Conservation (phyloP, 2,888 invertebrate species). For the Himalopsyche anomala region DNA sequence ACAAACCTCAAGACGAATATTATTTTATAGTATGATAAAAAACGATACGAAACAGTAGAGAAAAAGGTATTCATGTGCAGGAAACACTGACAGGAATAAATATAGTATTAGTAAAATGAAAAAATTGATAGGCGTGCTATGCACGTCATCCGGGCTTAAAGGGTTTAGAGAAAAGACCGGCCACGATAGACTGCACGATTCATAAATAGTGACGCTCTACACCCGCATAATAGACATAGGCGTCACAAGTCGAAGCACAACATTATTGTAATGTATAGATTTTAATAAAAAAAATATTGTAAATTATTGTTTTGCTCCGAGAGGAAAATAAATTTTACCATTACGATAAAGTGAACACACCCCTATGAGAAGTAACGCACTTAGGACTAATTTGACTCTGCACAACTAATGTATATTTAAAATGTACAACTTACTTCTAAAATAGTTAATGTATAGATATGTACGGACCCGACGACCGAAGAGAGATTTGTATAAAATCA, state of each 20-base stretch:
- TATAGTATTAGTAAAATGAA: not conserved
- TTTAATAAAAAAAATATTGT: conserved; percentile 17
- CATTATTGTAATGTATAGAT: not conserved
- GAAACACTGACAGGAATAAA: not conserved
- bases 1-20: too few species aligned
- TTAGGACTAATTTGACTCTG: conserved; percentile 31
- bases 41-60: too few species aligned
- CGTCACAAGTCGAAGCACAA: conserved; percentile 6
- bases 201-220: too few species aligned
- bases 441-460: conserved; percentile 35
- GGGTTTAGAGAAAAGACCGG: too few species aligned
- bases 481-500: conserved; percentile 40
- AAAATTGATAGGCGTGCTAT: not conserved
- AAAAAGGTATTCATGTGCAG: too few species aligned
- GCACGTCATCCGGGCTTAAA: too few species aligned
- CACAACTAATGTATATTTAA: conserved; percentile 42
- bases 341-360: conserved; percentile 37
- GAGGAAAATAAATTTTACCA: conserved; percentile 14
- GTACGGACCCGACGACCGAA: conserved; percentile 28
- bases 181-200: too few species aligned
- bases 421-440: conserved; percentile 36
- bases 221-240: not conserved
- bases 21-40: too few species aligned
- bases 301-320: not conserved
- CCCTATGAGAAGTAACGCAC: conserved; percentile 35